Evolutionary conservation across 2,113 vertebrate genomes (phyloP).

Genomic region (Actenoides lindsayi): DNA sequence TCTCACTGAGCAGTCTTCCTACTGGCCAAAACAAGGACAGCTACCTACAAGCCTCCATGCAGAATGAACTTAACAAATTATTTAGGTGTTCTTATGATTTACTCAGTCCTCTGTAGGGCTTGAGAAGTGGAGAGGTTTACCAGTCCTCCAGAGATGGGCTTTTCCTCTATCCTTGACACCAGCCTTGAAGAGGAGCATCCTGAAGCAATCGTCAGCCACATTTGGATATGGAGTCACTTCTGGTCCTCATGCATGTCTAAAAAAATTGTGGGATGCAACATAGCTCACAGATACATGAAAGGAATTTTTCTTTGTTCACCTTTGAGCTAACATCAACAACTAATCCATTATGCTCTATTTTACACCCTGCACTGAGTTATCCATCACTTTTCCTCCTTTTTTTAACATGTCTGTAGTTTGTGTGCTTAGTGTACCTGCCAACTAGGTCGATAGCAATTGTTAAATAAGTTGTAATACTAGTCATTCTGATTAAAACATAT

Average conservation of each 20-base stretch:
- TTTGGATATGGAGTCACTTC: neutral
- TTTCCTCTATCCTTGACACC: neutral
- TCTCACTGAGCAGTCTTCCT: neutral
- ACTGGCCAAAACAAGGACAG: neutral
- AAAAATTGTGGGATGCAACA: neutral
- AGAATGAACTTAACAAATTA: accelerated
- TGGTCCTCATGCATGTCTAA: neutral
- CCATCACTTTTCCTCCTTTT: neutral
- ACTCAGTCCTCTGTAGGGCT: accelerated
- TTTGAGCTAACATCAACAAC: neutral
- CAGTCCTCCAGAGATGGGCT: neutral
- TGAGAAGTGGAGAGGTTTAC: neutral
- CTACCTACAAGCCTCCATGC: neutral
- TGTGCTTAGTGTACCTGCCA: neutral
- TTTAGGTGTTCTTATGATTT: neutral
- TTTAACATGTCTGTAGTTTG: neutral
- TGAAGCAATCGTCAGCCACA: neutral
- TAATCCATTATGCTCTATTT: neutral
- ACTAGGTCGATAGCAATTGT: accelerated
- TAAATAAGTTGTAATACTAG: neutral
- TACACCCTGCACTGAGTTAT: neutral
- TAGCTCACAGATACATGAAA: neutral
- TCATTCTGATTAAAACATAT: neutral
- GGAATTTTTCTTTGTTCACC: neutral
- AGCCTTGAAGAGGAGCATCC: neutral